Conservation (phyloP, 2,797 vertebrate genomes). For the Dromococcyx pavoninus region DNA sequence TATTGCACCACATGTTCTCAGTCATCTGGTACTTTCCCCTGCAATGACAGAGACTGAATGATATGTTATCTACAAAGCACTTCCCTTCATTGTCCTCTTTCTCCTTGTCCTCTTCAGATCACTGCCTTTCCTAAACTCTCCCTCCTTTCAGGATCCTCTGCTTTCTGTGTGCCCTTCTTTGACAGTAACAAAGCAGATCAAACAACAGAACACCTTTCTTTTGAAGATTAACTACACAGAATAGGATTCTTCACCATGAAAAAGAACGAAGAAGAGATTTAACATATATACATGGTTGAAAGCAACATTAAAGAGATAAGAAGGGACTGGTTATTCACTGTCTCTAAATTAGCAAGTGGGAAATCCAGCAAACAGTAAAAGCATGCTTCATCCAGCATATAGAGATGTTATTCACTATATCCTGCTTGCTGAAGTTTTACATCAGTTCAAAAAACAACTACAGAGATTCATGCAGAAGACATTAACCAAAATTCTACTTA, state of each 20-base stretch:
- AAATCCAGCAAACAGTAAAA: neutral
- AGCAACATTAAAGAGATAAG: neutral
- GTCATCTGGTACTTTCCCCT: neutral
- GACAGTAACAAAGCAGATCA: neutral
- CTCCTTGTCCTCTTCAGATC: neutral
- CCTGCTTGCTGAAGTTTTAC: neutral
- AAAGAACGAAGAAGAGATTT: neutral
- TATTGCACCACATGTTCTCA: neutral
- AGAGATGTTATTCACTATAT: neutral
- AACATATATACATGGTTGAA: neutral
- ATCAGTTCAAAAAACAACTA: neutral
- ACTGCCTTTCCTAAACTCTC: neutral
- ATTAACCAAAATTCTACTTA: neutral
- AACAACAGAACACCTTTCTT: neutral
- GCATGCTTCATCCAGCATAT: neutral
- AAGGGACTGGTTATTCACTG: neutral
- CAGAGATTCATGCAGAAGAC: neutral
- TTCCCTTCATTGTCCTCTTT: neutral
- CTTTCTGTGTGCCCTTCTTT: neutral
- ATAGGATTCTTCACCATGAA: neutral
- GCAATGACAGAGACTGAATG: neutral
- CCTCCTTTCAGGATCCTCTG: neutral
- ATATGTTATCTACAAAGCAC: neutral
- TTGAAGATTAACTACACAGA: neutral
- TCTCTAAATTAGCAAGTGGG: neutral